phyloP scores from a whole-genome alignment of 2,888 invertebrate species.

The Dastarcus helophoroides region DNA sequence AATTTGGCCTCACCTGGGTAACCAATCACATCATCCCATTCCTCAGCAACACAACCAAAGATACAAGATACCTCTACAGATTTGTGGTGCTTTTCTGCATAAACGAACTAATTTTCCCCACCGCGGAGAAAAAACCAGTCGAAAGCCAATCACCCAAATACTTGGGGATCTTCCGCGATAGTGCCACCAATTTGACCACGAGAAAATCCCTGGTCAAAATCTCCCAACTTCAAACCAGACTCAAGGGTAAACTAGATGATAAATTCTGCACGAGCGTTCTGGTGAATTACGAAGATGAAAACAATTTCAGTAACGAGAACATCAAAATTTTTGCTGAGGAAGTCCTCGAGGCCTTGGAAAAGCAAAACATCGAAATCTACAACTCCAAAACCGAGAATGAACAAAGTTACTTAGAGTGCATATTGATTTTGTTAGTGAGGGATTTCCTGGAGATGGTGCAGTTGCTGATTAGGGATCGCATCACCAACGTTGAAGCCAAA shows the following conservation, averaged over 20 bases:
- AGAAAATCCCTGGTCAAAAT: slow-evolving; percentile 12
- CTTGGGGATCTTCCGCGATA: slow-evolving; percentile 6
- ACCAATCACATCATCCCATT: slow-evolving; percentile 25
- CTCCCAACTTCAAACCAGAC: slow-evolving; percentile 11
- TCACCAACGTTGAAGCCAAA: slow-evolving; percentile 25
- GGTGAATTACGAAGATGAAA: slow-evolving; percentile 17
- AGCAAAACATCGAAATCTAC: slow-evolving; percentile 14
- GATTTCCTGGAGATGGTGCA: slow-evolving; percentile 23
- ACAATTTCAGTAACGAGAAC: slow-evolving; percentile 20
- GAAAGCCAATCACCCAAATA: no score
- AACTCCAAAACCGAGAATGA: slow-evolving; percentile 13
- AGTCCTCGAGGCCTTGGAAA: slow-evolving; percentile 22
- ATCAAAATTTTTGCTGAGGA: slow-evolving; percentile 28
- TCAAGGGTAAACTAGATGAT: slow-evolving; percentile 3
- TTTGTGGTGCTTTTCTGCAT: slow-evolving; percentile 29
- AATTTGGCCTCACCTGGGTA: slow-evolving; percentile 31
- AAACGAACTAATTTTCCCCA: slow-evolving; percentile 29
- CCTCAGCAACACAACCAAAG: slow-evolving; percentile 23
- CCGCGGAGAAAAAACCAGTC: slow-evolving; percentile 15
- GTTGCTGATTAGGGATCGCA: slow-evolving; percentile 24
- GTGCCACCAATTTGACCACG: no score
- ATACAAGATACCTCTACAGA: slow-evolving; percentile 28
- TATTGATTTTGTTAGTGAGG: slow-evolving; percentile 22
- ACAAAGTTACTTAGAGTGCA: slow-evolving; percentile 25
- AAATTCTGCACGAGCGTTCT: slow-evolving; percentile 12